These are phyloP conservation scores for Acanthis flammea DNA, from an alignment of 2,797 vertebrate species.

Conservation along the genomic window DNA sequence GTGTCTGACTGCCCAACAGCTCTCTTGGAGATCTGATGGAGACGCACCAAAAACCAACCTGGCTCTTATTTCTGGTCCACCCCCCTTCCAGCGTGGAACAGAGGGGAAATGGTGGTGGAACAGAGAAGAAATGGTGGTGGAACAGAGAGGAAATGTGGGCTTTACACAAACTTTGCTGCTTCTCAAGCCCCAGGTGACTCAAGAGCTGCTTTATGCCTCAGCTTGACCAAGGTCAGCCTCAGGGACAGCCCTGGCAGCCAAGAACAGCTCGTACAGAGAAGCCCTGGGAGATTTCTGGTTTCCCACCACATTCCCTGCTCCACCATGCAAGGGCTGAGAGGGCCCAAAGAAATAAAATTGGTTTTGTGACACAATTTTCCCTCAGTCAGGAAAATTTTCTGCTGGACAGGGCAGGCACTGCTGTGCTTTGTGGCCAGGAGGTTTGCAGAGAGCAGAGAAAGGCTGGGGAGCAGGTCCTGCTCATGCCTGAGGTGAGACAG, in stretches of 20 bases:
- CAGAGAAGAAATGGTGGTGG: neutral
- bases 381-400: neutral
- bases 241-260: slow-evolving; percentile 7
- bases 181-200: neutral
- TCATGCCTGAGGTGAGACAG: neutral
- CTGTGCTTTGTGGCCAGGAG: neutral
- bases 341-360: rapidly evolving
- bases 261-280: neutral
- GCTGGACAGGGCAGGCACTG: neutral
- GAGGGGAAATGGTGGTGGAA: neutral
- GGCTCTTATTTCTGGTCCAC: neutral
- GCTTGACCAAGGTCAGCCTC: neutral
- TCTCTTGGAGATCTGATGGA: rapidly evolving
- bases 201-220: neutral
- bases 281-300: neutral
- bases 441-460: neutral
- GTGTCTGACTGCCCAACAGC: neutral
- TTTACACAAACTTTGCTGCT: neutral
- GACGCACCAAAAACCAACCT: rapidly evolving
- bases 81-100: neutral
- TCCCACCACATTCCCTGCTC: slow-evolving; percentile 1
- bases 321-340: neutral
- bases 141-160: neutral
- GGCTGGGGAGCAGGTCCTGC: neutral
- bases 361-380: neutral